Conservation (phyloP, 2,797 vertebrate genomes). For the Clarias platycephalus region DNA sequence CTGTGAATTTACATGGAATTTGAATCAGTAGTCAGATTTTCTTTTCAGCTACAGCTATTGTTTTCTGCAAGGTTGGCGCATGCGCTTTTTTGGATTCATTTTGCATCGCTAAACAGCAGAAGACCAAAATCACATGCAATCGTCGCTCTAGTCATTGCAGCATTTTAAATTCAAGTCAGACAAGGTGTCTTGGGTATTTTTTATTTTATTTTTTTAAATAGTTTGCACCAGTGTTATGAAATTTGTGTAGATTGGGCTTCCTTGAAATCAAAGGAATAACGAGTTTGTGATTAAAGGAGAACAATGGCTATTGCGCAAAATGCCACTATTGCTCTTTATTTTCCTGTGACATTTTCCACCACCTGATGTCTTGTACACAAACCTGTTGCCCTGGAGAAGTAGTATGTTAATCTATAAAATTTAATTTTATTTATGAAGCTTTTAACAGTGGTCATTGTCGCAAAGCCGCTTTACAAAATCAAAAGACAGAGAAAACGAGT, state of each 20-base stretch:
- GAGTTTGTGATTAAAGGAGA: background rate
- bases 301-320: background rate
- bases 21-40: slow-evolving; percentile 28
- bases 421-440: too few species aligned
- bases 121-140: background rate
- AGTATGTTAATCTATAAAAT: too few species aligned
- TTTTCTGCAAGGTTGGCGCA: background rate
- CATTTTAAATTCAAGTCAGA: background rate
- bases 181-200: background rate
- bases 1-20: slow-evolving; percentile 38
- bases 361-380: background rate
- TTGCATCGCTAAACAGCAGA: background rate
- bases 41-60: background rate
- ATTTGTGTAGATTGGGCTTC: background rate
- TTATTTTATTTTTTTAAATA: background rate
- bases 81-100: background rate
- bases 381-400: background rate
- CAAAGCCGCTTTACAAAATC: too few species aligned
- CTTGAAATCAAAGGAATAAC: background rate
- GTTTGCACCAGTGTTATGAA: background rate
- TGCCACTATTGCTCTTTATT: background rate
- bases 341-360: background rate
- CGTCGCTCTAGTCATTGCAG: background rate
- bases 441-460: too few species aligned
- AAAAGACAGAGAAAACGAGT: too few species aligned